phyloP scores from a whole-genome alignment of 2,113 vertebrate species.

The Capra hircus region DNA sequence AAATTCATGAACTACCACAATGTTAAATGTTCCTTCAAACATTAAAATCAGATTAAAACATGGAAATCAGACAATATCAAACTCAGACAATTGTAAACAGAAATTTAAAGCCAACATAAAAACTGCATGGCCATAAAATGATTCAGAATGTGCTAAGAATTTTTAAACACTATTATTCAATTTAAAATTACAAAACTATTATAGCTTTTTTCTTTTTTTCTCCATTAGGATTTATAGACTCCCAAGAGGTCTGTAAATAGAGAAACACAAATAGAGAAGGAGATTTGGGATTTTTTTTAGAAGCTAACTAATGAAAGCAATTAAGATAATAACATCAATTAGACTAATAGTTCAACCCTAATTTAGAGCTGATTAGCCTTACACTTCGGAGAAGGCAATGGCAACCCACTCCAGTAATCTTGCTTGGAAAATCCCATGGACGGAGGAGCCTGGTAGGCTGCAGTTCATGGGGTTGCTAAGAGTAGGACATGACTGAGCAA shows the following conservation, averaged over 20 bases:
- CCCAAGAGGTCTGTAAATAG: background rate
- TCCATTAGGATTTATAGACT: background rate
- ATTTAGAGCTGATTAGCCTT: background rate
- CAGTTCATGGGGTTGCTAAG: too few relatives aligned
- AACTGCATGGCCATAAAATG: background rate
- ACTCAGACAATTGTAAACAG: background rate
- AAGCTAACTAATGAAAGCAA: conserved; percentile 6
- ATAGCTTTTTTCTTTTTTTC: background rate
- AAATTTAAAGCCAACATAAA: background rate
- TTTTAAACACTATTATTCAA: background rate
- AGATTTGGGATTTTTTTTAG: background rate
- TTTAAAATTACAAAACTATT: background rate
- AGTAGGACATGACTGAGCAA: too few relatives aligned
- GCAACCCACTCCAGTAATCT: too few relatives aligned
- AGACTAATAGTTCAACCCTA: background rate
- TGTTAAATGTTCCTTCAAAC: background rate
- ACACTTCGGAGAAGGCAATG: background rate
- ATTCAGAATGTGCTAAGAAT: background rate
- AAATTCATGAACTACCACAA: background rate
- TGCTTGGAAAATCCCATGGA: too few relatives aligned
- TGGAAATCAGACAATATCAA: too few relatives aligned
- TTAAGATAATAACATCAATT: background rate
- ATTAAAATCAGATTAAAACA: background rate
- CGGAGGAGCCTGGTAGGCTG: too few relatives aligned
- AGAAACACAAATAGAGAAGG: background rate